Conservation (phyloP, 2,113 vertebrate species). For the Anser brachyrhynchus region DNA sequence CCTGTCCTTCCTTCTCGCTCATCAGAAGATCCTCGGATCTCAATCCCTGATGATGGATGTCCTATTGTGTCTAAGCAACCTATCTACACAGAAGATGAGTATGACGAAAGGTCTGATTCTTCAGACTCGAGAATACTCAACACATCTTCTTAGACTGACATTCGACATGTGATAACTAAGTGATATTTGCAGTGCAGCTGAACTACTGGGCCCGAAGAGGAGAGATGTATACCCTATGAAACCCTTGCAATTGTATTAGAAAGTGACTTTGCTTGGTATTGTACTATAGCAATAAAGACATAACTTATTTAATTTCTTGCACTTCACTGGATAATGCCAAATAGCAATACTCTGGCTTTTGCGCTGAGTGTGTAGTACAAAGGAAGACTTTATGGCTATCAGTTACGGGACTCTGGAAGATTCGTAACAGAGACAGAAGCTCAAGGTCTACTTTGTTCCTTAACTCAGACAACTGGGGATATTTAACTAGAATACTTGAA, state of each 20-base stretch:
- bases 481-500: slow-evolving; percentile 78
- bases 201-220: slow-evolving; percentile 18
- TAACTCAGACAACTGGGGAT: slow-evolving; percentile 71
- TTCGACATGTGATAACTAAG: background rate
- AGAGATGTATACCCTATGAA: background rate
- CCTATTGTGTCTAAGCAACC: slow-evolving; percentile 87
- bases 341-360: slow-evolving; percentile 80
- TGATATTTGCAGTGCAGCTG: slow-evolving; percentile 43
- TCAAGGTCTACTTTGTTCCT: slow-evolving; percentile 62
- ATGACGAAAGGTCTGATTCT: slow-evolving; percentile 94
- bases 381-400: slow-evolving; percentile 47
- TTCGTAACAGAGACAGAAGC: slow-evolving; percentile 40
- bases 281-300: slow-evolving; percentile 76
- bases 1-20: slow-evolving; percentile 83
- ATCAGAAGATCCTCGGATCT: slow-evolving; percentile 85
- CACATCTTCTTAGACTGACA: slow-evolving; percentile 82
- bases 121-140: slow-evolving; percentile 93
- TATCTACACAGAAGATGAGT: slow-evolving; percentile 93
- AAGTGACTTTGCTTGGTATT: slow-evolving; percentile 73
- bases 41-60: slow-evolving; percentile 87
- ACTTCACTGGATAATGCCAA: slow-evolving; percentile 84
- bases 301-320: slow-evolving; percentile 83
- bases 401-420: slow-evolving; percentile 48
- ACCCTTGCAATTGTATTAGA: slow-evolving; percentile 49
- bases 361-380: slow-evolving; percentile 73